Conservation (phyloP, 2,888 invertebrate genomes). For the Sipha maydis region DNA sequence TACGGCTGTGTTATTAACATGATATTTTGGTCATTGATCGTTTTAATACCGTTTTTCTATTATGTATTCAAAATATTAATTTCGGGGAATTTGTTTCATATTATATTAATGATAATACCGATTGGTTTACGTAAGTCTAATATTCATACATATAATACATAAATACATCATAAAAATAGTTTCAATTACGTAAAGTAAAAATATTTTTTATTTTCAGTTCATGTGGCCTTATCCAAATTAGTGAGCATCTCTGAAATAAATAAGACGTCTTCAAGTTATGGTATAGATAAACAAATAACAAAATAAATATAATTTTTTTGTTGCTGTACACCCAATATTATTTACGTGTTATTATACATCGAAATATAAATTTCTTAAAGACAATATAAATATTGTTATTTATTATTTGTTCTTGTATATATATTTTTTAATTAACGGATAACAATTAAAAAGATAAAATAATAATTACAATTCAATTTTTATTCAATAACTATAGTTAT, state of each 20-base stretch:
- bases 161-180: background rate
- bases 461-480: no score
- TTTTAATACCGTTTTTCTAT: conserved; percentile 13
- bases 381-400: no score
- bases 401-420: no score
- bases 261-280: conserved; percentile 42
- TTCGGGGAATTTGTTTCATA: conserved; percentile 38
- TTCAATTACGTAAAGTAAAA: background rate
- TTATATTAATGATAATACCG: background rate
- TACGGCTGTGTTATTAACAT: conserved; percentile 78
- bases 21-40: conserved; percentile 72
- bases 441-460: no score
- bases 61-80: background rate
- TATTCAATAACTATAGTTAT: no score
- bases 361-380: no score
- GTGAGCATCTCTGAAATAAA: conserved; percentile 34
- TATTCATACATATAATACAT: background rate
- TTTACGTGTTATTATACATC: no score
- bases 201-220: conserved; percentile 25
- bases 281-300: conserved; percentile 6
- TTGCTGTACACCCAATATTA: no score
- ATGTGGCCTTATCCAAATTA: conserved; percentile 7
- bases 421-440: no score
- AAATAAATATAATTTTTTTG: background rate
- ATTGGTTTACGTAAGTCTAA: conserved; percentile 30